These are phyloP conservation scores for Holcopasites calliopsidis DNA, from an alignment of 1,140 invertebrate genomes.

Conservation along the genomic window DNA sequence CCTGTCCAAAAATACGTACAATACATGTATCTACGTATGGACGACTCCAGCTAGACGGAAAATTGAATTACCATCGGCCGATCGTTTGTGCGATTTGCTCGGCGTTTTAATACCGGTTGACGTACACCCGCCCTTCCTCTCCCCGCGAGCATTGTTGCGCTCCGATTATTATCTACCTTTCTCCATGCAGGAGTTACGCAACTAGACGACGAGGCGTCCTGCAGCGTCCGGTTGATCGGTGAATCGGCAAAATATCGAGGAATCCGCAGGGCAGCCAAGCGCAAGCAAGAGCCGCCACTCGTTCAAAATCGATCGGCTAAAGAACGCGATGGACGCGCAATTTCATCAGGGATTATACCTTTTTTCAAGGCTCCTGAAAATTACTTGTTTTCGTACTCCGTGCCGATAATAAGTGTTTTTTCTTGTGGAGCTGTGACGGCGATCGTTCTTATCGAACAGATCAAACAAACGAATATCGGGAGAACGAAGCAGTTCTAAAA, in stretches of 20 bases:
- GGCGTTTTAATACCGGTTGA: slow-evolving; percentile 57
- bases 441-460: too few species aligned
- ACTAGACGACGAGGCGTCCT: slow-evolving; percentile 3
- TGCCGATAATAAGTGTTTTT: neutral
- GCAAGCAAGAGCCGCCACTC: neutral
- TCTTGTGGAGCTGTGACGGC: too few species aligned
- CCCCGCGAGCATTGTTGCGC: neutral
- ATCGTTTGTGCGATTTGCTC: slow-evolving; percentile 59
- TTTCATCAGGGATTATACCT: neutral
- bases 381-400: neutral
- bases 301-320: neutral
- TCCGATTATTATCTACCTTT: slow-evolving; percentile 3
- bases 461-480: slow-evolving; percentile 29
- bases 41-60: slow-evolving; percentile 48
- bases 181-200: slow-evolving; percentile 18
- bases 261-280: neutral
- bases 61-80: slow-evolving; percentile 62
- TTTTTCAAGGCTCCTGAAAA: neutral
- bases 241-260: slow-evolving; percentile 16
- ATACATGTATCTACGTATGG: slow-evolving; percentile 37
- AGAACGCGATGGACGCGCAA: neutral
- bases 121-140: slow-evolving; percentile 9
- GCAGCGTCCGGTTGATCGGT: neutral
- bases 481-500: neutral
- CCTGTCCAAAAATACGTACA: slow-evolving; percentile 42